Evolutionary conservation across 2,888 invertebrate genomes (phyloP).

Genomic region (Brassicogethes aeneus): DNA sequence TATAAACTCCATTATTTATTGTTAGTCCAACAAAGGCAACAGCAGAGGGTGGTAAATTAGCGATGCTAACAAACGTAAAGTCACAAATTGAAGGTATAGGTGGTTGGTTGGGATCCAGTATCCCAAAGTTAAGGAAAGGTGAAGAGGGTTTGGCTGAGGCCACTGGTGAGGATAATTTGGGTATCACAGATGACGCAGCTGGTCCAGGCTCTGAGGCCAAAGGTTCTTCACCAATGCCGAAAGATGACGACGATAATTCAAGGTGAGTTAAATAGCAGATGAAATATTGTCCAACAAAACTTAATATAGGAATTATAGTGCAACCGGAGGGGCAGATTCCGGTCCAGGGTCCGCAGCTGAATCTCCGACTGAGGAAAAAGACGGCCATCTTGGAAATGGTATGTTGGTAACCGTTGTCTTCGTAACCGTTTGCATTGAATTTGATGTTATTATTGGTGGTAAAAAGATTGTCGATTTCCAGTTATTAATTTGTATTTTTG

Average conservation of each 20-base stretch:
- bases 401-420: slow-evolving; percentile 32
- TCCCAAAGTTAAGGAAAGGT: slow-evolving; percentile 66
- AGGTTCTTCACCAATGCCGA: slow-evolving; percentile 37
- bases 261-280: slow-evolving; percentile 46
- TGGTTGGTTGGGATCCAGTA: slow-evolving; percentile 61
- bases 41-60: slow-evolving; percentile 49
- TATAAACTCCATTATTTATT: no score
- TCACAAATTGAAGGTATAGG: slow-evolving; percentile 81
- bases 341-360: slow-evolving; percentile 72
- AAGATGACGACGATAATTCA: slow-evolving; percentile 81
- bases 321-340: slow-evolving; percentile 86
- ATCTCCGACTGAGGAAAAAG: slow-evolving; percentile 72
- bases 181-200: slow-evolving; percentile 40
- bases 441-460: slow-evolving; percentile 3
- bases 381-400: slow-evolving; percentile 70
- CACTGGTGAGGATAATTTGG: slow-evolving; percentile 29
- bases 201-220: slow-evolving; percentile 40
- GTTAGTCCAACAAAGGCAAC: slow-evolving; percentile 59
- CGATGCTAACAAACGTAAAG: slow-evolving; percentile 81
- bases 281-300: slow-evolving; percentile 22
- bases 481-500: slow-evolving; percentile 19
- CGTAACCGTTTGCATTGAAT: background rate
- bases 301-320: slow-evolving; percentile 48
- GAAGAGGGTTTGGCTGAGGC: slow-evolving; percentile 40
- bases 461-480: background rate